These are phyloP conservation scores for Halesus radiatus DNA, from an alignment of 1,140 invertebrate species.

Conservation along the genomic window DNA sequence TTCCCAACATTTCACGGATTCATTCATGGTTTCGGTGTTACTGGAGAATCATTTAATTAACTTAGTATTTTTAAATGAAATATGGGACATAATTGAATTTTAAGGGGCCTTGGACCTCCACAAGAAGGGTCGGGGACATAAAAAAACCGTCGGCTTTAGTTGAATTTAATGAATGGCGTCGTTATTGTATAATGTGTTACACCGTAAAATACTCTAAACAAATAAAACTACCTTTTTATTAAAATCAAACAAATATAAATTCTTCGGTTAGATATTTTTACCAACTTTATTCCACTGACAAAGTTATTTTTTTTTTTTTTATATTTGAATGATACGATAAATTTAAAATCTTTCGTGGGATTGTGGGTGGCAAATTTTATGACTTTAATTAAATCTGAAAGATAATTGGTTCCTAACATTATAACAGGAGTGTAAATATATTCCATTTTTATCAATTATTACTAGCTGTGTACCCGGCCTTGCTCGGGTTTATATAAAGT, in stretches of 20 bases:
- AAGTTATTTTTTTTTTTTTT: too few species aligned
- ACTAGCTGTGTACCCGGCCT: too few species aligned
- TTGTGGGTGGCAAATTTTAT: too few species aligned
- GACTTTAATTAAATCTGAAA: too few species aligned
- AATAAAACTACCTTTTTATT: constrained; percentile 22
- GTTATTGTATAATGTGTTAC: constrained; percentile 20
- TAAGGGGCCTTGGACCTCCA: constrained; percentile 27
- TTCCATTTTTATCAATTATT: too few species aligned
- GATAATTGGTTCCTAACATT: too few species aligned
- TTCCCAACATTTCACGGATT: constrained; percentile 43
- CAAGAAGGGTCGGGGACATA: constrained; percentile 31
- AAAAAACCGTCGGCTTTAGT: constrained; percentile 19
- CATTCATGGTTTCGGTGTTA: constrained; percentile 50
- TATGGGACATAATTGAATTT: constrained; percentile 50
- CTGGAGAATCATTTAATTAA: constrained; percentile 54
- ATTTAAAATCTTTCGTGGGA: too few species aligned
- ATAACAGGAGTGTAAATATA: too few species aligned
- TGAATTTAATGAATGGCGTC: constrained; percentile 24
- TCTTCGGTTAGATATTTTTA: background rate
- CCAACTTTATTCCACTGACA: too few species aligned
- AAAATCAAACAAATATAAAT: constrained; percentile 21
- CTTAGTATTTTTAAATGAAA: constrained; percentile 53
- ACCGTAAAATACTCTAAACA: constrained; percentile 19
- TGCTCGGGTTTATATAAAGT: too few species aligned
- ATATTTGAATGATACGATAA: too few species aligned